phyloP scores from a whole-genome alignment of 2,113 vertebrate species.

The Tenebrosternarchus preto region DNA sequence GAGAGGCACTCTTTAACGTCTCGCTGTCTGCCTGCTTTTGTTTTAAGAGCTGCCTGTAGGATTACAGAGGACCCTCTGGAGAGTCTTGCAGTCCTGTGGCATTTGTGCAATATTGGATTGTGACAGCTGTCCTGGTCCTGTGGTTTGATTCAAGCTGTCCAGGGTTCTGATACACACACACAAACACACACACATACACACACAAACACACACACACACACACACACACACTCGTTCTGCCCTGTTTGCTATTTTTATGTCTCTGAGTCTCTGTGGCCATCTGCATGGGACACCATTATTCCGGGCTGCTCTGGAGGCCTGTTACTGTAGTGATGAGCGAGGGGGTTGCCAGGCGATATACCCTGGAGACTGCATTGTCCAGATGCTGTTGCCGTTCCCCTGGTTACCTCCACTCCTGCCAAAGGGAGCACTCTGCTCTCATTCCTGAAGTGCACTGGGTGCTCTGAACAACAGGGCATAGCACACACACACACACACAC shows the following conservation, averaged over 20 bases:
- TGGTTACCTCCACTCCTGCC: slow-evolving; percentile 52
- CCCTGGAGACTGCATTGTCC: slow-evolving; percentile 74
- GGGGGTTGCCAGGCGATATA: slow-evolving; percentile 62
- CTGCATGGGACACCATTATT: slow-evolving; percentile 63
- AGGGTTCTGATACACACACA: slow-evolving; percentile 1
- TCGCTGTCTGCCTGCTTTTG: slow-evolving; percentile 60
- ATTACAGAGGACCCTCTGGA: slow-evolving; percentile 54
- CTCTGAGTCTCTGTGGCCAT: slow-evolving; percentile 58
- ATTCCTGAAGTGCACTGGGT: slow-evolving; percentile 67
- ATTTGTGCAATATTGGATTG: slow-evolving; percentile 57
- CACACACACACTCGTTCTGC: not conserved
- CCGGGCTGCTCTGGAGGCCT: slow-evolving; percentile 65
- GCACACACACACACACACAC: slow-evolving; percentile 4
- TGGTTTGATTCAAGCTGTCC: slow-evolving; percentile 41
- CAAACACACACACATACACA: not conserved
- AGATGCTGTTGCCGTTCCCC: slow-evolving; percentile 70
- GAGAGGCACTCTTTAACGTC: slow-evolving; percentile 63
- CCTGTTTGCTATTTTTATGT: slow-evolving; percentile 59
- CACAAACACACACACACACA: slow-evolving; percentile 5
- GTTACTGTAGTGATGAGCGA: slow-evolving; percentile 39
- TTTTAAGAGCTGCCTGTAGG: slow-evolving; percentile 58
- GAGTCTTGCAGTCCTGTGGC: not conserved
- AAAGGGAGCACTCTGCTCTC: slow-evolving; percentile 67
- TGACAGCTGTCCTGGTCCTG: slow-evolving; percentile 65
- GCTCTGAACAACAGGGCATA: slow-evolving; percentile 41